Base-by-base conservation (phyloP, 1,140 invertebrate genomes). In the Neodiprion lecontei region DNA sequence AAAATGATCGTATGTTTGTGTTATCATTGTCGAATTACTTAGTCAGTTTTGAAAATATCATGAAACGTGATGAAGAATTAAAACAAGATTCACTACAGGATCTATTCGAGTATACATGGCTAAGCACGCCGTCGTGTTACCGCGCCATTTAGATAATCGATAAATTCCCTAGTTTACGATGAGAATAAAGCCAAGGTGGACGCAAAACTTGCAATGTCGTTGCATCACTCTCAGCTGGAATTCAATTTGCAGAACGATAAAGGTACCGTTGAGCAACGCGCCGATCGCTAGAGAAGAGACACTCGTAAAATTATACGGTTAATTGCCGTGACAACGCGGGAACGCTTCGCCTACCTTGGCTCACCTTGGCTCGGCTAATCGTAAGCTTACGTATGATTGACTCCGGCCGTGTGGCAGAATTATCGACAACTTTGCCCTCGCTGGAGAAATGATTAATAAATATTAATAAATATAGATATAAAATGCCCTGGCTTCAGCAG, bases 151-250 rank as follows among this genome's bases (percentile, higher is more conserved):
- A 61, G 53, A 75, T 70, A 67, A 49, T 71, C 74, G 76, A 80
- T 82, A 81, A 82, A 82, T 78, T 78, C 76, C 74, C 69, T 69
- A 75, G 75, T 82, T 82, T 81, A 69, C 40, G 67, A 69, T 69
- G 17, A 81, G 68, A 80, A 81, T 75, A 67, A 70, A 72, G 48
- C 70, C 23, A 12, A 11, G 67, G 67, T 17, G 67, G 67, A 69
- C 67, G 67, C 11, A 69, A 14, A 69, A 69, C 67, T 69, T 69
- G 53, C 53, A 61, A 61, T 61, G 5, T 61, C 9, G 53, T 61
- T 61, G 53, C 53, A 61, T 67, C 68, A 66, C n/a, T 17, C 68
- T 67, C 73, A 72, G 72, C 68, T 67, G 72, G 66, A 78, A 80
- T 82, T 80, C 76, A 80, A 80, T 79, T 76, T 69, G 73, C 77